Conservation (phyloP, 2,888 invertebrate genomes). For the Orchesella flavescens region DNA sequence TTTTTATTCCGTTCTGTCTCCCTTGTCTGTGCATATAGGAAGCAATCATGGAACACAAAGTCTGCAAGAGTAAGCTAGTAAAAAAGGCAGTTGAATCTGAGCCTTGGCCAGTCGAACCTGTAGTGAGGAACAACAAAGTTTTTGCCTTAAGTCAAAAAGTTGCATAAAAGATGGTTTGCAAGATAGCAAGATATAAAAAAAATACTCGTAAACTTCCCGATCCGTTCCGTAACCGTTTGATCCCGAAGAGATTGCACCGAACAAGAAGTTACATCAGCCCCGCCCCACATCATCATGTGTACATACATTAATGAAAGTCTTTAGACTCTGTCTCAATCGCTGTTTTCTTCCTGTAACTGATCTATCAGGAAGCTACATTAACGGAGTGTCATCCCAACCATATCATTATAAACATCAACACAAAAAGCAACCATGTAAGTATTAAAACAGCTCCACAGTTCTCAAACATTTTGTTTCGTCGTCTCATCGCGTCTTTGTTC, state of each 20-base stretch:
- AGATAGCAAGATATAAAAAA: constrained; percentile 25
- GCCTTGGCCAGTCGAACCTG: background rate
- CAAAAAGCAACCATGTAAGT: too few relatives aligned
- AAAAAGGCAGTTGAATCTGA: constrained; percentile 1
- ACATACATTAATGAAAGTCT: constrained; percentile 37
- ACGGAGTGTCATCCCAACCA: background rate
- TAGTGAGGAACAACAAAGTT: background rate
- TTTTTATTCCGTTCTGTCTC: background rate
- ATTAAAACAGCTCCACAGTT: background rate
- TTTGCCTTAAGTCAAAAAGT: constrained; percentile 12
- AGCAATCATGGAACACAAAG: background rate
- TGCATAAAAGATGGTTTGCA: constrained; percentile 11
- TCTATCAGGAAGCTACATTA: background rate
- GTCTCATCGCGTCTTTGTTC: too few relatives aligned
- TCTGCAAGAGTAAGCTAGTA: background rate
- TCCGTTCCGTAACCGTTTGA: constrained; percentile 35
- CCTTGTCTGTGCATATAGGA: background rate
- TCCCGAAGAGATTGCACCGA: constrained; percentile 45
- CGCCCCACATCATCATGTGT: constrained; percentile 39
- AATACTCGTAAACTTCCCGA: constrained; percentile 47
- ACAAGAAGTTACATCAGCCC: constrained; percentile 30
- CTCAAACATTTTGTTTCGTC: background rate
- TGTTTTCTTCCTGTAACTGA: constrained; percentile 22
- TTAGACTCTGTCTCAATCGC: constrained; percentile 23
- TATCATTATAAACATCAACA: background rate